These are phyloP conservation scores for Ianthella basta DNA, from an alignment of 37 sponge, comb jelly and placozoan species.

Conservation along the genomic window DNA sequence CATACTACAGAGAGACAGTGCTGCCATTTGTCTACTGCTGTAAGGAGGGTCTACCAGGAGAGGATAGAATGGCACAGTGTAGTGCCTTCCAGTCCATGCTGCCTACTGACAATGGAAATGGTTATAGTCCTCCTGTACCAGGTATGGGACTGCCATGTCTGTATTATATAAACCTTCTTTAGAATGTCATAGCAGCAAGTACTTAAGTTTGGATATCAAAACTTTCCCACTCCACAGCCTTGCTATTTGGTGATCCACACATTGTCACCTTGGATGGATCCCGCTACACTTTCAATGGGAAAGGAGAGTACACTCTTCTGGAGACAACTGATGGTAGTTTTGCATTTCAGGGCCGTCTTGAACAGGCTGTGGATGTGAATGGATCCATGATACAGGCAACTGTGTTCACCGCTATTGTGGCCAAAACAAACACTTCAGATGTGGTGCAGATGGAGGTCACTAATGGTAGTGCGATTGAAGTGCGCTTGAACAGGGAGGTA, in stretches of 20 bases:
- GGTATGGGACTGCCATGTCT: neutral
- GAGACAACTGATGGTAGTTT: constrained; percentile 57
- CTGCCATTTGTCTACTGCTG: constrained; percentile 43
- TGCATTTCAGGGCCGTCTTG: constrained; percentile 64
- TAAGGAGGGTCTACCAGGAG: neutral
- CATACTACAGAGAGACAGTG: constrained; percentile 27
- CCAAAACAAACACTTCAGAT: constrained; percentile 31
- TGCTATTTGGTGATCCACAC: constrained; percentile 20
- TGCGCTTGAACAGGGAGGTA: constrained; percentile 10
- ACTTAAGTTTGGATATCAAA: neutral
- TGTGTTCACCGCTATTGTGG: constrained; percentile 71
- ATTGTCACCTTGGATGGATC: constrained; percentile 66
- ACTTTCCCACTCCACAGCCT: neutral
- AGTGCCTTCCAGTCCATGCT: constrained; percentile 9
- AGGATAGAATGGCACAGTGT: neutral
- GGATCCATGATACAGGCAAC: constrained; percentile 40
- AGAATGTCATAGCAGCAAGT: neutral
- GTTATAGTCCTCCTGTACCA: neutral
- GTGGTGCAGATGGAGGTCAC: constrained; percentile 27
- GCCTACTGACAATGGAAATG: neutral
- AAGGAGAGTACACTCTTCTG: constrained; percentile 65
- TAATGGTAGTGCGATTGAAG: constrained; percentile 6
- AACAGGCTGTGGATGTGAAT: constrained; percentile 3
- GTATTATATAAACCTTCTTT: neutral
- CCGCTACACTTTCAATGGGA: constrained; percentile 77